Evolutionary conservation across 2,888 invertebrate species (phyloP), one percentile per base, ranked within the genome.

Genomic region (Pollenia amentaria): DNA sequence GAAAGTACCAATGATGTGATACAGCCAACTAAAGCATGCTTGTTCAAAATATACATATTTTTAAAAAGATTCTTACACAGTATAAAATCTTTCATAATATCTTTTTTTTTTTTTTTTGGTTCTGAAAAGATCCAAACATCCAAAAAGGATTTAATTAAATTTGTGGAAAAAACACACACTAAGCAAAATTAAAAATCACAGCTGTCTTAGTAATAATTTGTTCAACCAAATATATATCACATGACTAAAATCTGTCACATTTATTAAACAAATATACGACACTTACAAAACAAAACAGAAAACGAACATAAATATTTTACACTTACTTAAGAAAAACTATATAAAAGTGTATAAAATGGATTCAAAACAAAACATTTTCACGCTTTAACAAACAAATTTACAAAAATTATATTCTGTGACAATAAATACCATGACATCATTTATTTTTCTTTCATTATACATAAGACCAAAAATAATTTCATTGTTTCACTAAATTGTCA

Each of bases 281-380:
- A 83, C 57, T 76, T 72, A 72, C 76, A 60, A 55, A 72, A 67
- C 60, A 67, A 48, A 65, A 16, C 38, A 57, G 18, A 51, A 44
- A 55, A 62, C n/a, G 53, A 60, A 80, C 83, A 83, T 87, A 87
- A 83, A 87, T 84, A 87, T 87, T 87, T 87, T 77, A 87, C 86
- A 84, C 80, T 87, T 80, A 87, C 86, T 87, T 87, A 87, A 72
- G 67, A 82, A 53, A 73, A 69, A 51, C 67, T 51, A 60, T 62
- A 60, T 29, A 29, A 29, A 6, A 29, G 29, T 29, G 29, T 46
- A 75, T 18, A 51, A 76, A 78, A 76, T 40, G n/a, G 21, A 76
- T 80, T 53, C 75, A 79, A 79, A 79, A 87, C 86, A 87, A 84
- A 87, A 84, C 83, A 87, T 87, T 83, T 87, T 84, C 83, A 87